Conservation (phyloP, 2,888 invertebrate genomes). For the Mythimna albipuncta region DNA sequence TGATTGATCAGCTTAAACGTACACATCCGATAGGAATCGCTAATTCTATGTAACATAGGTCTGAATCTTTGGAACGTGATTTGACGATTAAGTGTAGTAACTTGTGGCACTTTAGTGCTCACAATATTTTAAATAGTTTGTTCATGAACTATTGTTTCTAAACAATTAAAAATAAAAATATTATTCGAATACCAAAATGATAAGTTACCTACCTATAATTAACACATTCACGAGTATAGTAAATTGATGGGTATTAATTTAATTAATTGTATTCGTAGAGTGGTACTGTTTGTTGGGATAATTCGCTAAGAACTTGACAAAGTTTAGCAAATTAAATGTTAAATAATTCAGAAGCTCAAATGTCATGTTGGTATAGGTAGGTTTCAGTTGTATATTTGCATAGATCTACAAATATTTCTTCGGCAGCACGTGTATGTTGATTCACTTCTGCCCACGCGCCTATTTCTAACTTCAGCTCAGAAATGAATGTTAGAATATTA, state of each 20-base stretch:
- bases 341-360: conserved; percentile 50
- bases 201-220: background rate
- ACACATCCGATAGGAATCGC: conserved; percentile 81
- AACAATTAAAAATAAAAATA: conserved; percentile 14
- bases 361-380: conserved; percentile 38
- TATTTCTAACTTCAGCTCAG: conserved; percentile 65
- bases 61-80: conserved; percentile 67
- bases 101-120: conserved; percentile 19
- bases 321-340: conserved; percentile 33
- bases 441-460: conserved; percentile 70
- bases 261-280: background rate
- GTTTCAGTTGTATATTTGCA: conserved; percentile 54
- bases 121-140: conserved; percentile 19
- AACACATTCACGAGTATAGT: conserved; percentile 4
- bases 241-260: background rate
- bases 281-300: background rate
- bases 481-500: conserved; percentile 25
- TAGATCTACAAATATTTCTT: conserved; percentile 61
- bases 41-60: conserved; percentile 68
- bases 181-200: background rate
- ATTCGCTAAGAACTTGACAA: background rate
- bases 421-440: conserved; percentile 66
- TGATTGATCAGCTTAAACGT: conserved; percentile 82
- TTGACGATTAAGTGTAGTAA: conserved; percentile 41
- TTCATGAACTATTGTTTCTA: conserved; percentile 30